Percentiles rank a stretch among this genome's conserved stretches.
Evolutionary conservation across 1,140 invertebrate species (phyloP).

Genomic region (Capitella teleta): DNA sequence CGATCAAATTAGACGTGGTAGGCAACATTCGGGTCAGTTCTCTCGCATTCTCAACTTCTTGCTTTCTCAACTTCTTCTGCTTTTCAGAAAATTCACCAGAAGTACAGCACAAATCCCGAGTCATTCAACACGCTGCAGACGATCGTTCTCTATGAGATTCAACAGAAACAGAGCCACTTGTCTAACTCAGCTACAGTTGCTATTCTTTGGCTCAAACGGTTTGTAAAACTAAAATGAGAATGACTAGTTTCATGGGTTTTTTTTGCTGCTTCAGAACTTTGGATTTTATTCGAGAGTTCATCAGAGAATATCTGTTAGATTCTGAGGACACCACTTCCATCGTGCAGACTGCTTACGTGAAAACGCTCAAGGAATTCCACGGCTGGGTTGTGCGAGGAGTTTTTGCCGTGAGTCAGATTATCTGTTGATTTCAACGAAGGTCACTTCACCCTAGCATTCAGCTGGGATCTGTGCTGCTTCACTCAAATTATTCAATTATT

Average conservation of each 20-base stretch:
- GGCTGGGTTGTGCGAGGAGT: conserved; percentile 38
- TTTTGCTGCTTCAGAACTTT: conserved; percentile 21
- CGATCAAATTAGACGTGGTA: conserved; percentile 16
- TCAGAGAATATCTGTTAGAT: conserved; percentile 13
- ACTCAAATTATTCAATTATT: neutral
- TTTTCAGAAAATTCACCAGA: conserved; percentile 38
- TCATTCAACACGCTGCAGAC: conserved; percentile 29
- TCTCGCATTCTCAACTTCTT: neutral
- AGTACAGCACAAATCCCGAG: conserved; percentile 25
- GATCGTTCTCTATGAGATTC: conserved; percentile 33
- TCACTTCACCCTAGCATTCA: neutral
- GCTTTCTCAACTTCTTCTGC: neutral
- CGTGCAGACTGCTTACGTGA: conserved; percentile 27
- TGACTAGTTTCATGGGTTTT: neutral
- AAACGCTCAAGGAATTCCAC: conserved; percentile 37
- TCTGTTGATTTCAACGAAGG: neutral
- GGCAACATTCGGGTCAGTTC: conserved; percentile 18
- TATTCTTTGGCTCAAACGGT: conserved; percentile 41
- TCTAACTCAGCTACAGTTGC: conserved; percentile 37
- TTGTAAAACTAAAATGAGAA: neutral
- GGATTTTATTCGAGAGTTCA: conserved; percentile 33
- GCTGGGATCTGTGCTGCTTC: neutral
- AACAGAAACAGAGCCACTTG: conserved; percentile 20
- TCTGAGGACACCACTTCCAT: conserved; percentile 22
- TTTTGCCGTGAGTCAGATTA: conserved; percentile 29